Percentiles rank a stretch among this genome's conserved stretches.
Evolutionary conservation across 2,113 vertebrate species (phyloP).

Genomic region (Amblyornis subalaris): DNA sequence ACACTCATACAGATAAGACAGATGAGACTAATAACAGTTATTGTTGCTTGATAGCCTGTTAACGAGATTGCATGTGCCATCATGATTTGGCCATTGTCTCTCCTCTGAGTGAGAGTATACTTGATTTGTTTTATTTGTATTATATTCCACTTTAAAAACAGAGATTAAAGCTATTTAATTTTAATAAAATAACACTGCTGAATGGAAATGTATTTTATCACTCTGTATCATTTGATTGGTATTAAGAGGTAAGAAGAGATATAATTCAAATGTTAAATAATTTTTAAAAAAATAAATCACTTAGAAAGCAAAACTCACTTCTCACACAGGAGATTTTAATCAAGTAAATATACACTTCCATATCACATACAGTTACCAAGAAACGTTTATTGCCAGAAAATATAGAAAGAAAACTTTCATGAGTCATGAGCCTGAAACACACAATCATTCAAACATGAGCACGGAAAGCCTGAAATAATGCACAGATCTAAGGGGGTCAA

Average conservation of each 20-base stretch:
- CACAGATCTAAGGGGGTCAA: neutral
- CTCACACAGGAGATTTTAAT: neutral
- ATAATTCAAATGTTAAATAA: neutral
- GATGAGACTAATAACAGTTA: neutral
- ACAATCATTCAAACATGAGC: neutral
- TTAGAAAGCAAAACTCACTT: neutral
- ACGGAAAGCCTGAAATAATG: neutral
- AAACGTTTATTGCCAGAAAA: neutral
- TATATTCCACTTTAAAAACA: neutral
- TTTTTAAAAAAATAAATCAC: neutral
- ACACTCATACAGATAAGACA: neutral
- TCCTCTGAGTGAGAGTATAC: neutral
- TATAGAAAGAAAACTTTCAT: neutral
- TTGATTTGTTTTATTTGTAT: neutral
- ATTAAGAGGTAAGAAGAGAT: neutral
- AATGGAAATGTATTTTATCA: neutral
- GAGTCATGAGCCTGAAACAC: neutral
- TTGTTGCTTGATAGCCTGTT: neutral
- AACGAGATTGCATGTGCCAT: neutral
- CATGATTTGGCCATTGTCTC: neutral
- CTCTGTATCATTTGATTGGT: neutral
- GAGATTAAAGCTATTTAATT: neutral
- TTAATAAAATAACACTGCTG: neutral
- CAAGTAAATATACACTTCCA: neutral
- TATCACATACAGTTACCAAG: neutral